Evolutionary conservation across 2,888 invertebrate species (phyloP).

Genomic region (Noctua fimbriata): DNA sequence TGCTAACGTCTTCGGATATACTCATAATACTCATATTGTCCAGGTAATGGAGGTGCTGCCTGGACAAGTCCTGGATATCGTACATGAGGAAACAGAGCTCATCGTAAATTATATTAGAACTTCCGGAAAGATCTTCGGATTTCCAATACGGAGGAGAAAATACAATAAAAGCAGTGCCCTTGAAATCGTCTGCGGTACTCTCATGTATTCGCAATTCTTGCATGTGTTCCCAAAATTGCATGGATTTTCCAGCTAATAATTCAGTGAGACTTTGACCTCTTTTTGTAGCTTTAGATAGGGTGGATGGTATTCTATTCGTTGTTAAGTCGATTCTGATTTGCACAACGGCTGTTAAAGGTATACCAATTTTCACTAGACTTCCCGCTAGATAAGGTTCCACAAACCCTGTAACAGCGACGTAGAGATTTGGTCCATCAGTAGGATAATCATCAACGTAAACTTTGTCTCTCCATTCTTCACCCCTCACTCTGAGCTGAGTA

Average conservation of each 20-base stretch:
- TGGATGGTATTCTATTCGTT: slow-evolving; percentile 75
- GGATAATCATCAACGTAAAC: slow-evolving; percentile 89
- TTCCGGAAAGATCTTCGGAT: slow-evolving; percentile 76
- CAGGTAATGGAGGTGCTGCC: slow-evolving; percentile 87
- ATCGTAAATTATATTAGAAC: slow-evolving; percentile 86
- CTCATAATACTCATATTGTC: slow-evolving; percentile 84
- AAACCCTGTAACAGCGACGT: slow-evolving; percentile 89
- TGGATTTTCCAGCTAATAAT: slow-evolving; percentile 76
- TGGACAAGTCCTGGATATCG: slow-evolving; percentile 88
- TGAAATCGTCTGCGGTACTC: slow-evolving; percentile 77
- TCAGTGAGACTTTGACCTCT: slow-evolving; percentile 85
- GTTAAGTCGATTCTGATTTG: slow-evolving; percentile 82
- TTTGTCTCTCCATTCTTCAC: slow-evolving; percentile 90
- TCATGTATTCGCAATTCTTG: slow-evolving; percentile 80
- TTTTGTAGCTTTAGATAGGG: slow-evolving; percentile 77
- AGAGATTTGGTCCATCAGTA: slow-evolving; percentile 88
- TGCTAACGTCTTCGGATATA: slow-evolving; percentile 73
- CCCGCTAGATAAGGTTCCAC: slow-evolving; percentile 78
- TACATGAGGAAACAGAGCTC: slow-evolving; percentile 88
- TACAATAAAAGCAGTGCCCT: slow-evolving; percentile 84
- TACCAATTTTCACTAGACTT: slow-evolving; percentile 80
- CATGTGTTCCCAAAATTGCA: slow-evolving; percentile 83
- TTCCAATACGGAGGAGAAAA: slow-evolving; percentile 85
- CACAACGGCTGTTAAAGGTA: slow-evolving; percentile 83
- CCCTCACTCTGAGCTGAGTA: slow-evolving; percentile 86